Conservation (phyloP, 1,140 invertebrate genomes). For the Kradibia gibbosae region DNA sequence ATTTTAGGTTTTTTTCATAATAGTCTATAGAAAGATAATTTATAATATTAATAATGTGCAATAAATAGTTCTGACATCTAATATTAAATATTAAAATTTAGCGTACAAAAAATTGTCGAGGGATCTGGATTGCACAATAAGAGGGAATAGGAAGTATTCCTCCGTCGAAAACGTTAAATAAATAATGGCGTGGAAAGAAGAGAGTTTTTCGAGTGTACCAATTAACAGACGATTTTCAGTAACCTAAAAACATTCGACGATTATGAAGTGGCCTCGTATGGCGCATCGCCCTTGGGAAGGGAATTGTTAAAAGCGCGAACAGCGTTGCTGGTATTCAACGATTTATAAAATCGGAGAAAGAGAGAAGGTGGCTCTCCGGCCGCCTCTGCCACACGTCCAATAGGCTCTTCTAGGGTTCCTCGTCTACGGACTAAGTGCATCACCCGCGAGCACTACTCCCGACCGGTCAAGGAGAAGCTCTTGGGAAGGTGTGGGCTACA, state of each 20-base stretch:
- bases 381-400: conserved; percentile 9
- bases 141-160: neutral
- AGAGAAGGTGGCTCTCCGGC: neutral
- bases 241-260: neutral
- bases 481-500: neutral
- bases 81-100: neutral
- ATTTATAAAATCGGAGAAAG: neutral
- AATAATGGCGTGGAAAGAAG: neutral
- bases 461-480: conserved; percentile 43
- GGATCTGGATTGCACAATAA: neutral
- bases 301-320: conserved; percentile 32
- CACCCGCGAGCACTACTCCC: neutral
- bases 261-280: neutral
- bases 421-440: neutral
- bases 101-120: neutral
- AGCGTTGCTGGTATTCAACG: neutral
- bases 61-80: neutral
- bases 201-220: neutral
- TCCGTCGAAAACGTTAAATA: neutral
- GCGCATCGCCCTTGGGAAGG: neutral
- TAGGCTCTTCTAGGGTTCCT: neutral
- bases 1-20: no score
- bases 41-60: neutral
- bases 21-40: neutral
- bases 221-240: neutral